Evolutionary conservation across 2,113 vertebrate genomes (phyloP), one percentile per base, ranked within the genome.

Genomic region (Hemibagrus wyckioides): DNA sequence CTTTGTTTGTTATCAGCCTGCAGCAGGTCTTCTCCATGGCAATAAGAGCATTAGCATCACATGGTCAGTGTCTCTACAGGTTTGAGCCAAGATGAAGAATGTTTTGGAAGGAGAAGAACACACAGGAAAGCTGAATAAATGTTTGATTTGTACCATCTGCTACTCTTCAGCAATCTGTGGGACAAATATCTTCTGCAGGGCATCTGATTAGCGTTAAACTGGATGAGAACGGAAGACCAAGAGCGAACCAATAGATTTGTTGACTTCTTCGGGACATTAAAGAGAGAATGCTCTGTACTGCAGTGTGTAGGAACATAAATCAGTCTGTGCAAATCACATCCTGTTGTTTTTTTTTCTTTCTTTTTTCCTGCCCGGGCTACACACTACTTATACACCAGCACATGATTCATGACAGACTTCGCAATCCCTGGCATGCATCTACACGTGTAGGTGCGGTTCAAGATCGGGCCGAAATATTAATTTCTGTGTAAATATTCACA

Each of bases 351-450:
- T 69, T 69, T 28, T 61, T 65, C 4, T 65, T 30, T 30, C 15
- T n/a, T 59, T 59, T 59, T 30, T 14, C 63, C 6, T 3, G 41
- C 25, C 73, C 13, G 15, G 28, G 25, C 44, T 4, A 50, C 73
- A 76, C 73, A n/a, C 6, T 86, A 44, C 77, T 77, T 50, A 69
- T 48, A n/a, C 36, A 28, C 19, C 77, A 89, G 83, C 33, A 69
- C 48, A 17, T 82, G 86, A 87, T 61, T 87, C 86, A 89, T 11
- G 44, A 17, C 67, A 77, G 61, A 76, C 82, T 57, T 75, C 71
- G 48, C 76, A 54, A 65, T 69, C 54, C 14, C 33, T 50, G 56
- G 67, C 86, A 14, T 61, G 89, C 83, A 71, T 76, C 80, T 52
- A n/a, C 84, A 86, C 48, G 86, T 57, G 57, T 83, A 79, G 85